These are phyloP conservation scores for Drosophila neocordata DNA, from an alignment of 1,140 invertebrate species.

Conservation along the genomic window DNA sequence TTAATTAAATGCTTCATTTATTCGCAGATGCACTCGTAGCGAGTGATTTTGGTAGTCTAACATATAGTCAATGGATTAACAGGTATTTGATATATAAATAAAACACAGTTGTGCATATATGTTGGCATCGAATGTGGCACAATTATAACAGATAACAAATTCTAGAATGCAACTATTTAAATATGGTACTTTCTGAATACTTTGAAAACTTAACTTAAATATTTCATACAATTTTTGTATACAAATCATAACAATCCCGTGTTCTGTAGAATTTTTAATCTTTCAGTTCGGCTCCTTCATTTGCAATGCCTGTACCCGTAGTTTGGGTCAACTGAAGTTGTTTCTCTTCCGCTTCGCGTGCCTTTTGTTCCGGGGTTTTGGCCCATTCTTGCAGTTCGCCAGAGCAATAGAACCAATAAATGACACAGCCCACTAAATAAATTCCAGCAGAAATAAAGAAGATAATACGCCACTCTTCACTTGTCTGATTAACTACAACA, in stretches of 20 bases:
- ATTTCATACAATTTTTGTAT: conserved; percentile 30
- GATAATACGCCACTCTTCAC: conserved; percentile 91
- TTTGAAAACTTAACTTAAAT: conserved; percentile 39
- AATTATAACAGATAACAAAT: conserved; percentile 57
- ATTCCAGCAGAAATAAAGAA: conserved; percentile 92
- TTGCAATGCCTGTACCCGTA: conserved; percentile 42
- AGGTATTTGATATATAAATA: conserved; percentile 45
- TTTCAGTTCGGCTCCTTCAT: conserved; percentile 67
- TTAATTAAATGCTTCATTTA: conserved; percentile 63
- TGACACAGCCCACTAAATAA: conserved; percentile 89
- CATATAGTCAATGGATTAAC: conserved; percentile 52
- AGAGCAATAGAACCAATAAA: conserved; percentile 91
- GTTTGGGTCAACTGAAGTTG: conserved; percentile 61
- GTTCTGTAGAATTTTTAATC: conserved; percentile 34
- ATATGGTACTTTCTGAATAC: conserved; percentile 47
- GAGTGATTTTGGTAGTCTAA: conserved; percentile 44
- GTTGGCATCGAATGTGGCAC: conserved; percentile 53
- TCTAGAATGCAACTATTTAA: conserved; percentile 44
- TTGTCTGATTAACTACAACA: conserved; percentile 89
- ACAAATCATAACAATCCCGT: conserved; percentile 10
- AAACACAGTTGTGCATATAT: conserved; percentile 40
- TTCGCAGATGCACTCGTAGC: conserved; percentile 48
- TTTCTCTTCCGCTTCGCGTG: conserved; percentile 61
- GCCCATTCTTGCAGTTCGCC: conserved; percentile 92
- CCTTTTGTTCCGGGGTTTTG: conserved; percentile 70